Evolutionary conservation across 2,888 invertebrate species (phyloP).

Genomic region (Monopis laevigella): DNA sequence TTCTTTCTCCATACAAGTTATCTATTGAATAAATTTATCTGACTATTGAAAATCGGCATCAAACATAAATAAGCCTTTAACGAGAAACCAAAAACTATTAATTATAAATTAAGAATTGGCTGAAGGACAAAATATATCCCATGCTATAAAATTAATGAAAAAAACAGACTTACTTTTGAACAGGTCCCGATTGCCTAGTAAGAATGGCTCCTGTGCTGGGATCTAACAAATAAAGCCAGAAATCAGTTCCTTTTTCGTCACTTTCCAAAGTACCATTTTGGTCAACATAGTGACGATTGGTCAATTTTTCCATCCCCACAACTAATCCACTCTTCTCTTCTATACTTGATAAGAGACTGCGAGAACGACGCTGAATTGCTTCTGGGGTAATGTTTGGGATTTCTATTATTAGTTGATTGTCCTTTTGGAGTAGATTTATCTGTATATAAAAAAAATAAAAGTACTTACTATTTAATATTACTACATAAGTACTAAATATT

Average conservation of each 20-base stretch:
- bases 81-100: too few species aligned
- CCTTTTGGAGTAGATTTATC: constrained; percentile 81
- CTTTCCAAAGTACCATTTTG: constrained; percentile 80
- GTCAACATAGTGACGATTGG: constrained; percentile 76
- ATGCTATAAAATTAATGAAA: too few species aligned
- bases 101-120: too few species aligned
- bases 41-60: too few species aligned
- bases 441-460: too few species aligned
- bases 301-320: constrained; percentile 85
- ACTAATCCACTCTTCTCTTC: constrained; percentile 79
- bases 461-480: too few species aligned
- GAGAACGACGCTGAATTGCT: constrained; percentile 63
- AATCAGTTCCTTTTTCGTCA: constrained; percentile 80
- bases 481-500: too few species aligned
- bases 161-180: not conserved
- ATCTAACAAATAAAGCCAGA: constrained; percentile 89
- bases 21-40: too few species aligned
- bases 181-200: constrained; percentile 38
- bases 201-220: constrained; percentile 80
- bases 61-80: too few species aligned
- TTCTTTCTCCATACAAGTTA: too few species aligned
- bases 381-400: constrained; percentile 80
- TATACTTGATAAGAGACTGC: constrained; percentile 65
- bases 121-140: too few species aligned
- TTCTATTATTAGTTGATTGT: constrained; percentile 80